phyloP scores from a whole-genome alignment of 1,140 invertebrate genomes.

The Daktulosphaira vitifoliae region DNA sequence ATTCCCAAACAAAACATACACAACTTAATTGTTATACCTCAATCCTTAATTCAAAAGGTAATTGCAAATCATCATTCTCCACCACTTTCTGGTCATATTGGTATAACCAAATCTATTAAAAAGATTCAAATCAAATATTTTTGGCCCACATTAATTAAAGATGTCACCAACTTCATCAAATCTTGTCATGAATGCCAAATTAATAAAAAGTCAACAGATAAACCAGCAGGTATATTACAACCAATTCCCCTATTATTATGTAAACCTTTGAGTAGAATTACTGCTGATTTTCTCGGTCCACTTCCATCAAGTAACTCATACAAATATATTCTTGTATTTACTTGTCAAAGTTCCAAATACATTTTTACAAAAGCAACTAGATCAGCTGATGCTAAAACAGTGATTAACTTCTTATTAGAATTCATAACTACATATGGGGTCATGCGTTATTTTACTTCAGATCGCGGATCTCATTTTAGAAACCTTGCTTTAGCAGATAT shows the following conservation, averaged over 20 bases:
- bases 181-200: constrained; percentile 11
- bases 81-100: neutral
- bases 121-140: too few relatives aligned
- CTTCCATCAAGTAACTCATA: too few relatives aligned
- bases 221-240: constrained; percentile 7
- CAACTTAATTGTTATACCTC: neutral
- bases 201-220: neutral
- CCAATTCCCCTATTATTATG: neutral
- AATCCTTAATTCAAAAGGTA: neutral
- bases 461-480: constrained; percentile 8
- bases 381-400: neutral
- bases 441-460: neutral
- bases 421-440: neutral
- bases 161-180: neutral
- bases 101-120: too few relatives aligned
- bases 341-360: too few relatives aligned
- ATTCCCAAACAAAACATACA: neutral
- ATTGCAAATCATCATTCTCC: neutral
- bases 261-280: neutral
- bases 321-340: too few relatives aligned
- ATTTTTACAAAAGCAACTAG: neutral
- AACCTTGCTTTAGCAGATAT: neutral
- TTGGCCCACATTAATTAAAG: too few relatives aligned
- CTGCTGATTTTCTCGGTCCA: neutral
- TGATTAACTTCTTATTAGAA: neutral